These are phyloP conservation scores for Ophion slaviceki DNA, from an alignment of 2,888 invertebrate species.

Conservation along the genomic window DNA sequence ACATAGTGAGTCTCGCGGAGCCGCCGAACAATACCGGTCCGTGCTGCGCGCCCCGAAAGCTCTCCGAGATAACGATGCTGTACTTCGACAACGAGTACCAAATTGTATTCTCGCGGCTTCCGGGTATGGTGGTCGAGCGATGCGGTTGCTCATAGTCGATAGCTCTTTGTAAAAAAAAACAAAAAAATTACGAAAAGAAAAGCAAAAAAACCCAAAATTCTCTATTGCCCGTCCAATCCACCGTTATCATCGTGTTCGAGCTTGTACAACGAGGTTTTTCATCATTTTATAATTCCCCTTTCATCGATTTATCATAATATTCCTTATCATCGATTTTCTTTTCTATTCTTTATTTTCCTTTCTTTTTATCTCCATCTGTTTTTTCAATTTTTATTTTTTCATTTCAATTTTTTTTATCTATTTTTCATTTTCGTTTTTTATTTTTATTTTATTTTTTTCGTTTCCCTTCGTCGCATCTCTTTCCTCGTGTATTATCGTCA, in stretches of 20 bases:
- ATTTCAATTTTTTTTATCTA: background rate
- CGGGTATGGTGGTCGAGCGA: conserved; percentile 97
- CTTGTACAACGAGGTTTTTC: conserved; percentile 36
- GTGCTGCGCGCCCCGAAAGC: conserved; percentile 96
- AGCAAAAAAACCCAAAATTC: conserved; percentile 37
- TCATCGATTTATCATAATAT: conserved; percentile 34
- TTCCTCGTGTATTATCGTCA: background rate
- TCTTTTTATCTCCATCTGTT: conserved; percentile 9
- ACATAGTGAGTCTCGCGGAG: conserved; percentile 92
- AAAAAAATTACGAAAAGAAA: conserved; percentile 28
- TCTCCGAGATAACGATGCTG: conserved; percentile 95
- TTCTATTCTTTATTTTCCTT: background rate
- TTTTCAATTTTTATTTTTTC: background rate
- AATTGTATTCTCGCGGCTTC: conserved; percentile 94
- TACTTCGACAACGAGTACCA: conserved; percentile 95
- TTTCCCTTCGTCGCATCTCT: conserved; percentile 6
- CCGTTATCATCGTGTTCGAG: conserved; percentile 39
- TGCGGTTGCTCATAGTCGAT: conserved; percentile 93
- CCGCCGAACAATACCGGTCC: conserved; percentile 92
- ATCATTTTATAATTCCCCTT: conserved; percentile 39
- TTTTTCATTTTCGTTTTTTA: conserved; percentile 12
- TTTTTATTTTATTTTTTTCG: conserved; percentile 14
- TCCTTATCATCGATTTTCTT: background rate
- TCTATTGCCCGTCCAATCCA: conserved; percentile 51
- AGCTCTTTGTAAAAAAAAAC: conserved; percentile 40